Conservation (phyloP, 2,113 vertebrate genomes). For the Gallinago jamesoni region DNA sequence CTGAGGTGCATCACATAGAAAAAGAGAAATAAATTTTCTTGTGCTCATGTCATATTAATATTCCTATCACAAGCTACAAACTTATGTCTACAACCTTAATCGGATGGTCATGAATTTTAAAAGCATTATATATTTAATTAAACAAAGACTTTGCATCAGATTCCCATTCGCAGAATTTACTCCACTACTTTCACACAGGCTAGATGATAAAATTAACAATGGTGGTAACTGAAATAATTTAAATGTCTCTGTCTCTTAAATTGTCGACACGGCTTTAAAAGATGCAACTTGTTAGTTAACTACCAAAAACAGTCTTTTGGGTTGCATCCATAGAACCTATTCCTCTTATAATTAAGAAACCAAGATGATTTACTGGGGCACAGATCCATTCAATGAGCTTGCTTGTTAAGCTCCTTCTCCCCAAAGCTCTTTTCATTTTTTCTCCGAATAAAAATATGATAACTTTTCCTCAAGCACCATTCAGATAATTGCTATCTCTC, state of each 20-base stretch:
- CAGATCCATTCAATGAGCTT: accelerated
- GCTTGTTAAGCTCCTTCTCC: not conserved
- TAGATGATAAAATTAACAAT: not conserved
- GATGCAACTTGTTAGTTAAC: not conserved
- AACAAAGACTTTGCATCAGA: not conserved
- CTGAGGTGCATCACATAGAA: not conserved
- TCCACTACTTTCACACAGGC: not conserved
- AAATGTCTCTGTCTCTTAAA: not conserved
- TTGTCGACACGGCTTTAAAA: not conserved
- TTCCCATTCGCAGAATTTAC: not conserved
- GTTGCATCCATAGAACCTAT: not conserved
- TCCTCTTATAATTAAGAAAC: not conserved
- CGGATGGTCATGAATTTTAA: not conserved
- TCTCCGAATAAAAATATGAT: not conserved
- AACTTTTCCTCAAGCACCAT: accelerated
- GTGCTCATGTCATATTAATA: not conserved
- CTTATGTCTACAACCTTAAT: not conserved
- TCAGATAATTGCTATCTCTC: not conserved
- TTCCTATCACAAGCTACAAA: not conserved
- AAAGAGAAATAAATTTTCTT: not conserved
- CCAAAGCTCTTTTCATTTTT: not conserved
- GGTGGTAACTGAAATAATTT: not conserved
- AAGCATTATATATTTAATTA: not conserved
- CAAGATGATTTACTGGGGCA: not conserved
- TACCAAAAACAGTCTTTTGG: not conserved